Percentiles rank a stretch among this genome's conserved stretches.
These are phyloP conservation scores for Mayetiola destructor DNA, from an alignment of 2,888 invertebrate species.

Conservation along the genomic window DNA sequence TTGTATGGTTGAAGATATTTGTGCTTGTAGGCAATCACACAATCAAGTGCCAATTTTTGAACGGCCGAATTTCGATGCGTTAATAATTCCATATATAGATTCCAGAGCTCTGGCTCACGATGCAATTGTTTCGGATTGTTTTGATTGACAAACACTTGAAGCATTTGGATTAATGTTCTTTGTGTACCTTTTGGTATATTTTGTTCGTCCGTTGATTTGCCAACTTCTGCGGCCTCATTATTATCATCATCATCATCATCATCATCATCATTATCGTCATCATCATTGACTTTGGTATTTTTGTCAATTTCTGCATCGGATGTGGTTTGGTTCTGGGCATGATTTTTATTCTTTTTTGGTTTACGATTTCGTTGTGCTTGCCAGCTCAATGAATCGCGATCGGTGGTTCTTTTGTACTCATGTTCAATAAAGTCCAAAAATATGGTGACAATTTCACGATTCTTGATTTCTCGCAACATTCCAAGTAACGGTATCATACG, in stretches of 20 bases:
- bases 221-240: constrained; percentile 6
- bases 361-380: constrained; percentile 36
- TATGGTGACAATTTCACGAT: constrained; percentile 63
- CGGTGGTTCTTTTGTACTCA: constrained; percentile 46
- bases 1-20: constrained; percentile 67
- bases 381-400: constrained; percentile 41
- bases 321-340: too few relatives aligned
- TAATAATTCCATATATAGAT: constrained; percentile 65
- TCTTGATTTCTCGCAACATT: constrained; percentile 62
- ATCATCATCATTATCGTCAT: constrained; percentile 32
- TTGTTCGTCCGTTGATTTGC: too few relatives aligned
- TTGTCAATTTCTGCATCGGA: too few relatives aligned
- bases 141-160: constrained; percentile 64
- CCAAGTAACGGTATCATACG: constrained; percentile 60
- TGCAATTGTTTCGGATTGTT: constrained; percentile 67
- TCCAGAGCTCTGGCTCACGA: constrained; percentile 57
- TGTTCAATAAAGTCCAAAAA: constrained; percentile 57
- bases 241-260: constrained; percentile 22
- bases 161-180: constrained; percentile 43
- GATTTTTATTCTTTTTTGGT: constrained; percentile 27
- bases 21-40: constrained; percentile 71
- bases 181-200: constrained; percentile 17
- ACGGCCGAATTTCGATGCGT: constrained; percentile 61
- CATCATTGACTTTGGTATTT: constrained; percentile 30
- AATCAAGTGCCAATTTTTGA: constrained; percentile 75